These are phyloP conservation scores for Himalopsyche japonica DNA, from an alignment of 2,888 invertebrate species.

Conservation along the genomic window DNA sequence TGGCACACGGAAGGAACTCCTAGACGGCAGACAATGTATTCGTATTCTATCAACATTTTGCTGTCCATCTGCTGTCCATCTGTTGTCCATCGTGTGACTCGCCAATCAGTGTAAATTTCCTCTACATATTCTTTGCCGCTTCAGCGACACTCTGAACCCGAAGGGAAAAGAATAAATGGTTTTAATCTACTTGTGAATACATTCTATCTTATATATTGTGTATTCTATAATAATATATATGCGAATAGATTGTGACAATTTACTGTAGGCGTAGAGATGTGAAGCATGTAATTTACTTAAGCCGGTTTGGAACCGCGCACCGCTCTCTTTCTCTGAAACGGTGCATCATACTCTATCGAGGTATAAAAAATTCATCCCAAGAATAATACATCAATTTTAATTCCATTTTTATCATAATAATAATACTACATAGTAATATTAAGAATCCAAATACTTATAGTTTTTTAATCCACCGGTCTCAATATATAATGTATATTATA, in stretches of 20 bases:
- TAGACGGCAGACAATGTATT: too few species aligned
- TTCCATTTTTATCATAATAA: neutral
- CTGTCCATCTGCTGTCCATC: too few species aligned
- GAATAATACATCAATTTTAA: neutral
- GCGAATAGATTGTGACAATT: conserved; percentile 42
- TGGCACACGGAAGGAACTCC: too few species aligned
- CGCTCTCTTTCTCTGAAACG: neutral
- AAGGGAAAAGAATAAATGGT: too few species aligned
- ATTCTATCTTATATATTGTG: neutral
- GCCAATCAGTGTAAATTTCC: too few species aligned
- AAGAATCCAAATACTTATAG: neutral
- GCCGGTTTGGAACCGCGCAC: neutral
- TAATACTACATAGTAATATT: neutral
- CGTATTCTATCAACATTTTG: too few species aligned
- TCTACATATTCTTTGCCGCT: too few species aligned
- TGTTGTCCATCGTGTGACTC: too few species aligned
- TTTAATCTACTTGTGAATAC: neutral
- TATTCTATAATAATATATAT: neutral
- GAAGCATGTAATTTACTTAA: conserved; percentile 28
- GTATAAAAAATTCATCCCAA: neutral
- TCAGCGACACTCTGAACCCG: too few species aligned
- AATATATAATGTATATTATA: neutral
- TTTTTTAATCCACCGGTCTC: neutral
- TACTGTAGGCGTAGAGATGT: conserved; percentile 38
- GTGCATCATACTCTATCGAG: neutral